Conservation (phyloP, 2,113 vertebrate species). For the Piprites chloris region DNA sequence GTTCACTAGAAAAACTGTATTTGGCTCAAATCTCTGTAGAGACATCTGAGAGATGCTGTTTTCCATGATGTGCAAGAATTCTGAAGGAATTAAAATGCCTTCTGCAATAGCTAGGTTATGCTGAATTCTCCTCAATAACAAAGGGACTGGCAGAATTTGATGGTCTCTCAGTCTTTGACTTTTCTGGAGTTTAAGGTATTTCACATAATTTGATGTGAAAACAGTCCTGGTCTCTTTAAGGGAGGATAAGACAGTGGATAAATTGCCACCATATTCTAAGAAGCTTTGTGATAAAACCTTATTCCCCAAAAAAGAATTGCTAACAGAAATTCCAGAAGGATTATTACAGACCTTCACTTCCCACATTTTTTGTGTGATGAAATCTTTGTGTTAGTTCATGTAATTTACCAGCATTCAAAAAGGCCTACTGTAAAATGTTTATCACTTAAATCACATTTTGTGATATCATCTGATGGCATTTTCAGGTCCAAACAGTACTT, state of each 20-base stretch:
- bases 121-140: not conserved
- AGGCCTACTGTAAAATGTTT: not conserved
- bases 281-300: not conserved
- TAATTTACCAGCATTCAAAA: not conserved
- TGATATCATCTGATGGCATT: not conserved
- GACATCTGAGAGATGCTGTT: not conserved
- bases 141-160: not conserved
- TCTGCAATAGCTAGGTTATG: not conserved
- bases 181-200: not conserved
- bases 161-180: not conserved
- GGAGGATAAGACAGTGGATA: not conserved
- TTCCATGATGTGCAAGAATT: not conserved
- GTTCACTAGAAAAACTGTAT: not conserved
- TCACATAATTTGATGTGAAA: not conserved
- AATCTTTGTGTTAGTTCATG: not conserved
- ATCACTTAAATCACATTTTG: not conserved
- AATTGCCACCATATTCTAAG: not conserved
- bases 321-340: not conserved
- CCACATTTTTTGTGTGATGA: not conserved
- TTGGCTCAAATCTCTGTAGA: not conserved
- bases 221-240: not conserved
- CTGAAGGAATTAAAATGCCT: not conserved
- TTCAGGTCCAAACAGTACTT: not conserved
- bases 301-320: not conserved
- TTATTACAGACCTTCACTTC: not conserved